Evolutionary conservation across 2,113 vertebrate genomes (phyloP).

Genomic region (Azemiops feae): DNA sequence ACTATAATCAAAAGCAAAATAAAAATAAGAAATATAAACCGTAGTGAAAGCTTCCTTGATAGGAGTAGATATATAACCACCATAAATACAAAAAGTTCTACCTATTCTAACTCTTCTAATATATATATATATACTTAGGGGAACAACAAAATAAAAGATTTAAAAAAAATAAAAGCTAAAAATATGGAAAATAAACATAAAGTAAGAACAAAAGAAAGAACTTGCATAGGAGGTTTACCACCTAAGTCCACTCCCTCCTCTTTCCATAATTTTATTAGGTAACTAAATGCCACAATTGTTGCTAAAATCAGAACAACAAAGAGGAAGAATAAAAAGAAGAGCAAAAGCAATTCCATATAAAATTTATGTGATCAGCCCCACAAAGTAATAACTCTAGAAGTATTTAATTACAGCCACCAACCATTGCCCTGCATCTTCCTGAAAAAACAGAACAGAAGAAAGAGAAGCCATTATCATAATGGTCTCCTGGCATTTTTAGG

Average conservation of each 20-base stretch:
- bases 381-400: not conserved
- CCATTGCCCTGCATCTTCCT: not conserved
- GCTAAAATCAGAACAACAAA: not conserved
- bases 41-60: not conserved
- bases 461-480: not conserved
- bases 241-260: not conserved
- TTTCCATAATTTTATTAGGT: not conserved
- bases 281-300: not conserved
- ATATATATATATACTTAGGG: not conserved
- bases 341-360: not conserved
- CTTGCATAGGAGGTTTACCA: not conserved
- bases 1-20: not conserved
- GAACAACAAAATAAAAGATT: not conserved
- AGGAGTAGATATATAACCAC: too few species aligned
- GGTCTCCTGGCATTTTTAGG: not conserved
- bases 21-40: not conserved
- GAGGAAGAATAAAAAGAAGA: not conserved
- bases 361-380: not conserved
- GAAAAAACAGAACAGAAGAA: not conserved
- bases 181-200: not conserved
- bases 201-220: not conserved
- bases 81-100: too few species aligned
- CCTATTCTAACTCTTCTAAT: too few species aligned
- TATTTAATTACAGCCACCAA: not conserved
- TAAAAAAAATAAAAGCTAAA: not conserved